These are phyloP conservation scores for Eublepharis macularius DNA, from an alignment of 2,113 vertebrate species.

Conservation along the genomic window DNA sequence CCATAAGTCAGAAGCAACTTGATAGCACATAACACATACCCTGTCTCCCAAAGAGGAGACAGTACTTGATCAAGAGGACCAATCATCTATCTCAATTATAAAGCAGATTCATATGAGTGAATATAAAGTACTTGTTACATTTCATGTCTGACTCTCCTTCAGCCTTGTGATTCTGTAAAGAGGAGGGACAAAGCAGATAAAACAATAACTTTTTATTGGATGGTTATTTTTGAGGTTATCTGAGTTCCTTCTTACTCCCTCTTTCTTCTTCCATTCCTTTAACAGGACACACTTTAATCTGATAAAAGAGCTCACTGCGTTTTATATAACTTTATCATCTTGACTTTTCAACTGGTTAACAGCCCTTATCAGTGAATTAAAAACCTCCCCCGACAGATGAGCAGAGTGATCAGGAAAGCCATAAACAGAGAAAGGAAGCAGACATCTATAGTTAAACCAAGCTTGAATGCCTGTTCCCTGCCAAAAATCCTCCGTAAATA, in stretches of 20 bases:
- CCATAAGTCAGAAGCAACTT: too few relatives aligned
- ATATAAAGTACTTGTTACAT: not conserved
- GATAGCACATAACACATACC: too few relatives aligned
- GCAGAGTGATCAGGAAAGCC: conserved; percentile 63
- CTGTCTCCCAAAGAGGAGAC: not conserved
- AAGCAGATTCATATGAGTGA: not conserved
- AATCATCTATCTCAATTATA: not conserved
- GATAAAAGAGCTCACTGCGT: not conserved
- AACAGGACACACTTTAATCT: conserved; percentile 10
- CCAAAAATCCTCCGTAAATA: conserved; percentile 62
- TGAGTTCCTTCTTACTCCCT: not conserved
- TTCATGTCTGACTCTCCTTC: not conserved
- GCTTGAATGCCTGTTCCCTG: conserved; percentile 39
- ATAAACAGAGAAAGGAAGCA: conserved; percentile 62
- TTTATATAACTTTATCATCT: conserved; percentile 50
- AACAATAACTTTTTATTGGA: not conserved
- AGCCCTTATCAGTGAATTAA: conserved; percentile 69
- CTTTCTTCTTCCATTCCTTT: not conserved
- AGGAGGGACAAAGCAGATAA: not conserved
- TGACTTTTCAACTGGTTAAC: conserved; percentile 62
- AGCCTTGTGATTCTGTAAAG: not conserved
- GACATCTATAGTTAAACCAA: conserved; percentile 62
- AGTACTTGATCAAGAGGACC: not conserved
- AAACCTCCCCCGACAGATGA: conserved; percentile 63
- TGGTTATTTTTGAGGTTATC: not conserved